Conservation (phyloP, 2,113 vertebrate genomes). For the Myotis brandtii region DNA sequence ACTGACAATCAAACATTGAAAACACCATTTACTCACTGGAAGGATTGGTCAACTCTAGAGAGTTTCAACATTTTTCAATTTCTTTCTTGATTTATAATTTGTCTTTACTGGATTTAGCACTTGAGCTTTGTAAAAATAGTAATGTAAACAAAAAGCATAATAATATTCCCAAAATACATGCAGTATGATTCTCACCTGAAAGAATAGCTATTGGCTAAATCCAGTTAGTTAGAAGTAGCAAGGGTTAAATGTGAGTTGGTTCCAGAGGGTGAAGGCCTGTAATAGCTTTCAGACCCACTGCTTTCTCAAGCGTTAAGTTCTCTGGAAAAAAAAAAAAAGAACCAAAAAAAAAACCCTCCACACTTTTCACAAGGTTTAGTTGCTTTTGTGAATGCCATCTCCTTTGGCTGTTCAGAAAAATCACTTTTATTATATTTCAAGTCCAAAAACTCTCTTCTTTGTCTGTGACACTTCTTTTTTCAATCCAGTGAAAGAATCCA, state of each 20-base stretch:
- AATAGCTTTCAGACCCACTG: conserved; percentile 50
- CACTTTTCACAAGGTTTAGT: conserved; percentile 65
- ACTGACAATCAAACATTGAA: background rate
- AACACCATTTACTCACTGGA: background rate
- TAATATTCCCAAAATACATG: background rate
- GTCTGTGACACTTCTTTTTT: conserved; percentile 58
- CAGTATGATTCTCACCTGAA: background rate
- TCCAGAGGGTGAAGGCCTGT: background rate
- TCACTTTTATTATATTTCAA: conserved; percentile 77
- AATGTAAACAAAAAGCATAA: background rate
- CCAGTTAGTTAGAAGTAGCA: background rate
- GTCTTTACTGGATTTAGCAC: background rate
- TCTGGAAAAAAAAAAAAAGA: conserved; percentile 42
- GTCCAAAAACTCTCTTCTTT: conserved; percentile 64
- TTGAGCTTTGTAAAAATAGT: background rate
- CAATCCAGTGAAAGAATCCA: conserved; percentile 73
- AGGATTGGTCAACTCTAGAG: background rate
- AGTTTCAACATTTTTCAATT: background rate
- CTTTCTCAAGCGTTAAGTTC: conserved; percentile 39
- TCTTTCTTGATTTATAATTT: background rate
- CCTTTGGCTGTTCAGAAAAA: conserved; percentile 63
- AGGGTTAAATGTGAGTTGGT: conserved; percentile 61
- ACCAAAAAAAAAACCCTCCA: background rate
- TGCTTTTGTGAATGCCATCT: conserved; percentile 74
- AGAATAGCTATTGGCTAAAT: background rate